phyloP scores from a whole-genome alignment of 2,888 invertebrate species.

The Macroteleia sp. region DNA sequence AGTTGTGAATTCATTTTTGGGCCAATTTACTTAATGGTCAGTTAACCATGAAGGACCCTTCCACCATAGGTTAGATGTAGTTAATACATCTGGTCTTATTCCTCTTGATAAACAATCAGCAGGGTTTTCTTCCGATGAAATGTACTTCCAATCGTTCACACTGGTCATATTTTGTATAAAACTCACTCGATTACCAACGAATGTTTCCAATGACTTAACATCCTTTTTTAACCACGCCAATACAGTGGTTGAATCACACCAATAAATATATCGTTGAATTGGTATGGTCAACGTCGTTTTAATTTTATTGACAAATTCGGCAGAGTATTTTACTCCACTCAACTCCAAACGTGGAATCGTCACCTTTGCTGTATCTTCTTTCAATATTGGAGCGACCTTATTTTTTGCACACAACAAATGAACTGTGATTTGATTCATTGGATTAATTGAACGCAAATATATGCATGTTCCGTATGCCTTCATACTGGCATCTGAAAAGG shows the following conservation, averaged over 20 bases:
- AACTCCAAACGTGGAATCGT: constrained; percentile 46
- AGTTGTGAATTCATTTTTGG: background rate
- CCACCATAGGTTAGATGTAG: background rate
- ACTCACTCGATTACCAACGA: constrained; percentile 13
- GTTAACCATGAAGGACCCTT: background rate
- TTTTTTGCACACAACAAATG: constrained; percentile 32
- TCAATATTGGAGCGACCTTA: constrained; percentile 18
- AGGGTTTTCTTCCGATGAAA: constrained; percentile 1
- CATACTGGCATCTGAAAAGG: constrained; percentile 7
- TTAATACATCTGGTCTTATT: background rate
- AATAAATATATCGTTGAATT: constrained; percentile 45
- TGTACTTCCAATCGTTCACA: background rate
- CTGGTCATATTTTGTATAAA: background rate
- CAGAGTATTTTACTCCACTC: constrained; percentile 27
- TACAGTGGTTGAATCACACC: constrained; percentile 67
- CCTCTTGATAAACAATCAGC: background rate
- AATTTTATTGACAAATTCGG: background rate
- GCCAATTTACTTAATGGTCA: background rate
- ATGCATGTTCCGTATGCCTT: constrained; percentile 1
- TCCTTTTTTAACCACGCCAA: constrained; percentile 63
- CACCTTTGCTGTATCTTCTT: background rate
- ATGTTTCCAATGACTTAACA: constrained; percentile 5
- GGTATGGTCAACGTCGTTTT: constrained; percentile 2
- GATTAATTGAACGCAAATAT: background rate
- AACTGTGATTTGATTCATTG: background rate